These are phyloP conservation scores for Cynocephalus volans DNA, from an alignment of 2,113 vertebrate genomes.

Conservation along the genomic window DNA sequence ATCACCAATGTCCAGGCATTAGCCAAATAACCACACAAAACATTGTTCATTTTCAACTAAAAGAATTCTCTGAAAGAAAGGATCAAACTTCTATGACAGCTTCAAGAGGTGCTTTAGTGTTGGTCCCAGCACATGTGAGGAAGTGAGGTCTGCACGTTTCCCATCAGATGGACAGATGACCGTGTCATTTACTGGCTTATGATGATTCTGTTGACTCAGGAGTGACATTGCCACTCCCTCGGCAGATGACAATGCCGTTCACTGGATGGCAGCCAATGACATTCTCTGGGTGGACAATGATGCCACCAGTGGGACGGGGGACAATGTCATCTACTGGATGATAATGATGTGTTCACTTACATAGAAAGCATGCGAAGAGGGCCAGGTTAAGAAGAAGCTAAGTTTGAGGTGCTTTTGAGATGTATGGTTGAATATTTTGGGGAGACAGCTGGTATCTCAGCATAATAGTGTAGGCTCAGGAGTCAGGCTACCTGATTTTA, in stretches of 20 bases:
- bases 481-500: neutral
- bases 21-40: neutral
- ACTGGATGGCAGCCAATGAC: neutral
- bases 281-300: neutral
- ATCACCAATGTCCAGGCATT: neutral
- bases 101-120: neutral
- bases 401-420: neutral
- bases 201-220: fast-evolving
- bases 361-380: neutral
- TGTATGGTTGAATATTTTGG: neutral
- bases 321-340: no score
- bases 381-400: no score
- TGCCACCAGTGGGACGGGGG: neutral
- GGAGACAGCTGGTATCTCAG: neutral
- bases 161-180: neutral
- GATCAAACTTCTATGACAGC: neutral
- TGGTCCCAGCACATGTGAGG: neutral
- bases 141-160: neutral
- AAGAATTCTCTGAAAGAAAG: neutral
- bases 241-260: neutral
- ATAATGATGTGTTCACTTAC: neutral
- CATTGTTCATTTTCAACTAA: neutral
- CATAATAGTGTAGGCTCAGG: neutral
- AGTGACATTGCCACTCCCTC: fast-evolving
- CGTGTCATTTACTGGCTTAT: neutral